Evolutionary conservation across 2,888 invertebrate genomes (phyloP).

Genomic region (Erebia aethiops): DNA sequence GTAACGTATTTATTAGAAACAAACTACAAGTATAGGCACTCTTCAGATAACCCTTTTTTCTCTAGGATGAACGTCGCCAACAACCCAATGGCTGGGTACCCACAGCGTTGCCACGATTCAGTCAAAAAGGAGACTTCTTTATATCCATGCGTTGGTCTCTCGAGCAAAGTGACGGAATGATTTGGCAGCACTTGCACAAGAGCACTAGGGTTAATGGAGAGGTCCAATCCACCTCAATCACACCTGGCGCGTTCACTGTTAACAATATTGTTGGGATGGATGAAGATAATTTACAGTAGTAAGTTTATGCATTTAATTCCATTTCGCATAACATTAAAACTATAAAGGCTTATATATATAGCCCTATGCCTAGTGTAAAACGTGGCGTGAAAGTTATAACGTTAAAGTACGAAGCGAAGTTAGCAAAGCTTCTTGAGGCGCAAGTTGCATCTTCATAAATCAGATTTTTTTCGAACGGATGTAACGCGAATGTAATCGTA

Average conservation of each 20-base stretch:
- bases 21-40: too few relatives aligned
- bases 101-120: slow-evolving; percentile 82
- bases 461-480: too few relatives aligned
- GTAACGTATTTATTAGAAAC: too few relatives aligned
- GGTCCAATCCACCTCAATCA: slow-evolving; percentile 68
- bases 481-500: too few relatives aligned
- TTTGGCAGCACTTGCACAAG: slow-evolving; percentile 78
- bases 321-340: too few relatives aligned
- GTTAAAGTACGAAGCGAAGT: too few relatives aligned
- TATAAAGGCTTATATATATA: too few relatives aligned
- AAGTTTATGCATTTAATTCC: slow-evolving; percentile 45
- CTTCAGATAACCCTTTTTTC: neutral
- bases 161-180: slow-evolving; percentile 65
- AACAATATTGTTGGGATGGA: slow-evolving; percentile 81
- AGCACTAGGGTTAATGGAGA: slow-evolving; percentile 59
- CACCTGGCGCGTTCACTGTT: slow-evolving; percentile 84
- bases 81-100: slow-evolving; percentile 89
- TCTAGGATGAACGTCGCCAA: slow-evolving; percentile 73
- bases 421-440: too few relatives aligned
- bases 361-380: too few relatives aligned
- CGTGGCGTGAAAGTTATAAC: too few relatives aligned
- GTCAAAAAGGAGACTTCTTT: slow-evolving; percentile 68
- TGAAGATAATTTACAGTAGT: slow-evolving; percentile 64
- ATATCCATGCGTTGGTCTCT: slow-evolving; percentile 71
- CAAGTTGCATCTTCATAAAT: too few relatives aligned